These are phyloP conservation scores for Drosophila repleta DNA, from an alignment of 1,140 invertebrate species.

Conservation along the genomic window DNA sequence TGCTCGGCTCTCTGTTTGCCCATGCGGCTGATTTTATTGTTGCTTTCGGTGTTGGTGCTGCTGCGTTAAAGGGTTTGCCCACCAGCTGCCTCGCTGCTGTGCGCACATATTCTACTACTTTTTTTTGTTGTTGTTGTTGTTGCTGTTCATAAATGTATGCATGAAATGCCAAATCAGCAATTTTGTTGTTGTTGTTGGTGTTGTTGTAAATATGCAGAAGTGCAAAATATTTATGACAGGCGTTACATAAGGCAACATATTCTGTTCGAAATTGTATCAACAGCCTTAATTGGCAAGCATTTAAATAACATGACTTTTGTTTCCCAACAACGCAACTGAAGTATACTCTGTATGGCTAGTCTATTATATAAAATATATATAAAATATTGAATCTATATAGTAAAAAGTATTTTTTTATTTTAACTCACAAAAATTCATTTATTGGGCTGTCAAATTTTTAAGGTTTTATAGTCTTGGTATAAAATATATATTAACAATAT, in stretches of 20 bases:
- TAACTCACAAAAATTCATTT: no score
- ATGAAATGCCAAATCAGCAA: constrained; percentile 16
- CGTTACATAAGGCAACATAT: constrained; percentile 20
- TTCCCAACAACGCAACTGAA: neutral
- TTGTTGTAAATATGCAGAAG: neutral
- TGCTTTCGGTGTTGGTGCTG: neutral
- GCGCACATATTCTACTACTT: constrained; percentile 4
- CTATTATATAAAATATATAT: no score
- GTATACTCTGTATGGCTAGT: no score
- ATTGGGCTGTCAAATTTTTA: no score
- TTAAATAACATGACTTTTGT: neutral
- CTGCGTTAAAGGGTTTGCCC: constrained; percentile 25
- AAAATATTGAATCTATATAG: no score
- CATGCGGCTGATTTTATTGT: constrained; percentile 12
- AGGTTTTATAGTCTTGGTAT: no score
- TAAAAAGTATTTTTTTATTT: no score
- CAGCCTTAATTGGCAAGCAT: constrained; percentile 10
- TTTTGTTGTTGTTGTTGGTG: neutral
- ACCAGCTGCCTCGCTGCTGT: constrained; percentile 17
- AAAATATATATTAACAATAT: no score
- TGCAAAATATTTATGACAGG: constrained; percentile 23
- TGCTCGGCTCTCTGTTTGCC: constrained; percentile 19
- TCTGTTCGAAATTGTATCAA: constrained; percentile 8
- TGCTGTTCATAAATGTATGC: constrained; percentile 10
- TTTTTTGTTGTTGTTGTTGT: neutral